These are phyloP conservation scores for Macrobrachium rosenbergii DNA, from an alignment of 1,140 invertebrate genomes.

Conservation along the genomic window DNA sequence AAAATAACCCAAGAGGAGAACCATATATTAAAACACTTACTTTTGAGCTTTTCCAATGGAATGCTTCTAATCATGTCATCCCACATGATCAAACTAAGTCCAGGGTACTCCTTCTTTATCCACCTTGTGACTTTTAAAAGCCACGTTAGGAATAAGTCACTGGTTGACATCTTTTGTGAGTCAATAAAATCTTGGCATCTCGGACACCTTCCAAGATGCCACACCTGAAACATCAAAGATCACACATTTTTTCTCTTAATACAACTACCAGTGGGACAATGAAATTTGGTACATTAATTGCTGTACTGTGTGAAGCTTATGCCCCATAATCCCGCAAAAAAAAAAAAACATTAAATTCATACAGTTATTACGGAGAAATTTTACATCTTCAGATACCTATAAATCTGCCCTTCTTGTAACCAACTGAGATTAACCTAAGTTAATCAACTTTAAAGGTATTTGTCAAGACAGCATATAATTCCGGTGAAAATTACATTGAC, in stretches of 20 bases:
- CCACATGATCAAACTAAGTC: constrained; percentile 78
- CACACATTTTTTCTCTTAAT: background rate
- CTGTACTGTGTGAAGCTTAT: background rate
- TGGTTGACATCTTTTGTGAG: constrained; percentile 69
- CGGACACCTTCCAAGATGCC: constrained; percentile 72
- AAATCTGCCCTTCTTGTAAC: no score
- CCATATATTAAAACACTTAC: constrained; percentile 24
- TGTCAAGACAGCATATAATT: no score
- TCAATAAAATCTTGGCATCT: constrained; percentile 69
- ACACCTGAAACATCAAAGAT: constrained; percentile 64
- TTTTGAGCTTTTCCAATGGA: constrained; percentile 44
- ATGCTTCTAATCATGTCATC: constrained; percentile 75
- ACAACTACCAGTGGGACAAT: background rate
- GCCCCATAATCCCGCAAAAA: no score
- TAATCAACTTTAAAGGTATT: no score
- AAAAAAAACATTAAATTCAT: no score
- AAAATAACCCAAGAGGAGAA: no score
- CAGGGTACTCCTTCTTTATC: constrained; percentile 70
- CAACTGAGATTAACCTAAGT: no score
- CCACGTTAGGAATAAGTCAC: constrained; percentile 73
- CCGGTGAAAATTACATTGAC: no score
- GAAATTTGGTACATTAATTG: background rate
- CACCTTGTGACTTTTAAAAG: constrained; percentile 71
- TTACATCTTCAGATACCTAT: no score
- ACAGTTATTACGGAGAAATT: no score